Evolutionary conservation across 2,113 vertebrate genomes (phyloP).

Genomic region (Danio rerio): DNA sequence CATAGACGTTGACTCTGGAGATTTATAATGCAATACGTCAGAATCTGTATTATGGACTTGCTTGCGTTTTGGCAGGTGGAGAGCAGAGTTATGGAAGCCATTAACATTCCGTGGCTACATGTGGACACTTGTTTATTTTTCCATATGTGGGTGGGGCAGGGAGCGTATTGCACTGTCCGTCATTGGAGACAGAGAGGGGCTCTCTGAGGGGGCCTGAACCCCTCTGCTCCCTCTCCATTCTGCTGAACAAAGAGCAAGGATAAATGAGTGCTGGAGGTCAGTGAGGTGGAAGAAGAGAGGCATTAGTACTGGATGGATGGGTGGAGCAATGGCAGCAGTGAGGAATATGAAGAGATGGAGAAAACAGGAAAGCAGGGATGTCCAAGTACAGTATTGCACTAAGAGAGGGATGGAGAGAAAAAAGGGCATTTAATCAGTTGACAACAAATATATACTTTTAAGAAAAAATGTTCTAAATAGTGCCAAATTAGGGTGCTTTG

Average conservation of each 20-base stretch:
- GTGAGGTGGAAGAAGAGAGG: conserved; percentile 25
- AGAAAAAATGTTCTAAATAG: no score
- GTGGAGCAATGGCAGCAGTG: conserved; percentile 29
- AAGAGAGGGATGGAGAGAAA: neutral
- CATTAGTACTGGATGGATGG: conserved; percentile 42
- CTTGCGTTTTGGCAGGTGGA: conserved; percentile 75
- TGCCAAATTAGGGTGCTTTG: no score
- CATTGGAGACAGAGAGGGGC: conserved; percentile 49
- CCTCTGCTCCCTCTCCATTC: conserved; percentile 15
- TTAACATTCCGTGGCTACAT: conserved; percentile 82
- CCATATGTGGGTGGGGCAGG: conserved; percentile 68
- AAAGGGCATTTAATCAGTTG: neutral
- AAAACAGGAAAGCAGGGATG: neutral
- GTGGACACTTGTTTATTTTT: conserved; percentile 79
- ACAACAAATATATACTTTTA: neutral
- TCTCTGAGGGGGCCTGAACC: conserved; percentile 30
- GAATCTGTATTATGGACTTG: conserved; percentile 14
- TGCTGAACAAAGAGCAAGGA: conserved; percentile 21
- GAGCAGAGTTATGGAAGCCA: conserved; percentile 79
- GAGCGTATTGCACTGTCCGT: conserved; percentile 63
- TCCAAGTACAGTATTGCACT: neutral
- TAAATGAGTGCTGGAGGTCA: conserved; percentile 20
- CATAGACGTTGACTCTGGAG: neutral
- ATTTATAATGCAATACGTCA: conserved; percentile 2
- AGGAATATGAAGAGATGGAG: conserved; percentile 20